phyloP scores from a whole-genome alignment of 2,797 vertebrate genomes.

The Leptoclinus maculatus region DNA sequence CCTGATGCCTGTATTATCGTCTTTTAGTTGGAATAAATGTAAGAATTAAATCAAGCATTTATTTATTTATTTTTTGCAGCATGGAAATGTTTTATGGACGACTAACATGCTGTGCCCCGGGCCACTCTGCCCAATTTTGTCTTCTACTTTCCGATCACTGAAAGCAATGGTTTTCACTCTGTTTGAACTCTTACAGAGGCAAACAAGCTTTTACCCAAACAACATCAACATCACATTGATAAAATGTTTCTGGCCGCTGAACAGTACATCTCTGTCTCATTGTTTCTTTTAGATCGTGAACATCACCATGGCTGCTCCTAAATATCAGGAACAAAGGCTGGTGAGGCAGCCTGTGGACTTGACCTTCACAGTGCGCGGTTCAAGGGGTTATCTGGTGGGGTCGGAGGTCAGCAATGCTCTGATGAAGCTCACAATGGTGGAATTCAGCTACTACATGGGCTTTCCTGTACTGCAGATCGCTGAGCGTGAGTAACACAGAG shows the following conservation, averaged over 20 bases:
- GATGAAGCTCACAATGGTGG: constrained; percentile 91
- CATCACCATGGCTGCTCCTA: constrained; percentile 84
- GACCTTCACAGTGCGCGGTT: constrained; percentile 87
- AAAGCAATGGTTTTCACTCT: constrained; percentile 7
- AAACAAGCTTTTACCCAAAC: constrained; percentile 11
- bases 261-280: not conserved
- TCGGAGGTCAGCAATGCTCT: constrained; percentile 92
- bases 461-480: constrained; percentile 96
- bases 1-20: constrained; percentile 35
- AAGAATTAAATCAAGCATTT: constrained; percentile 36
- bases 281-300: constrained; percentile 89
- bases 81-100: constrained; percentile 28
- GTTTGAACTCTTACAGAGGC: not conserved
- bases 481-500: constrained; percentile 90
- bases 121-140: constrained; percentile 7
- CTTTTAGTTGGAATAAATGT: constrained; percentile 38
- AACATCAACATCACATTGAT: not conserved
- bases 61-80: constrained; percentile 15
- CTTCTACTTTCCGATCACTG: constrained; percentile 24
- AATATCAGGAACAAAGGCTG: constrained; percentile 64
- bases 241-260: constrained; percentile 5
- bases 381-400: constrained; percentile 86
- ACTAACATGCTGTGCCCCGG: not conserved
- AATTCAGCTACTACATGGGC: constrained; percentile 98
- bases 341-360: constrained; percentile 90